Evolutionary conservation across 2,797 vertebrate genomes (phyloP), one percentile per base, ranked within the genome.

Genomic region (Falco concolor): DNA sequence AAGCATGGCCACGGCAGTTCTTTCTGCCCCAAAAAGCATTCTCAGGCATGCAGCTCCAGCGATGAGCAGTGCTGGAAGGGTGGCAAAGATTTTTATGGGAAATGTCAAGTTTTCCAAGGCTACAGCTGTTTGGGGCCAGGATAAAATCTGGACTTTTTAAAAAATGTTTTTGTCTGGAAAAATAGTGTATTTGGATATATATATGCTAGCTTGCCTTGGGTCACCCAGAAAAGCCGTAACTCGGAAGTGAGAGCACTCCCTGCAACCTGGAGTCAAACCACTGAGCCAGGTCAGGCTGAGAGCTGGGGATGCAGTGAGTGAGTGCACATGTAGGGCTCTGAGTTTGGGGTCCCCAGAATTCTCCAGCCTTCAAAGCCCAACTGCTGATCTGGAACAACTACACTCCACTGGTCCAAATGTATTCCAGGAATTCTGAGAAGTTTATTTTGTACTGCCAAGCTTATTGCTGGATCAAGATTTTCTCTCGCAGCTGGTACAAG

Each of bases 21-120:
- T 30, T 78, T 84, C 74, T 87, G 90, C 60, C 63, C 67, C 87
- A 15, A 34, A 96, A 95, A 74, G 30, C 65, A 50, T 40, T 54
- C n/a, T 38, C 20, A 13, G 52, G 27, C 59, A 70, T 0, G 0
- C 32, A 82, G 44, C 23, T 78, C 38, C 65, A 84, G 90, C 0
- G 1, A 49, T 10, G 17, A 93, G 42, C 27, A 57, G 50, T 4
- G 25, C 63, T 93, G 53, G 54, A n/a, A 80, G 53, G 19, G 22
- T 5, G 73, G 59, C 27, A 73, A 79, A 67, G 77, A 88, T 42
- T 11, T 93, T 63, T 44, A 42, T 36, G 36, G 84, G 76, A 90
- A 96, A 76, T 7, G 14, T 52, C 44, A 73, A 20, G 22, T 34
- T 82, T 92, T 93, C 52, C 84, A 68, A 70, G 49, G 45, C 13